Percentiles rank a stretch among this genome's conserved stretches.
phyloP scores from a whole-genome alignment of 2,113 vertebrate species.

The Pimephales promelas region DNA sequence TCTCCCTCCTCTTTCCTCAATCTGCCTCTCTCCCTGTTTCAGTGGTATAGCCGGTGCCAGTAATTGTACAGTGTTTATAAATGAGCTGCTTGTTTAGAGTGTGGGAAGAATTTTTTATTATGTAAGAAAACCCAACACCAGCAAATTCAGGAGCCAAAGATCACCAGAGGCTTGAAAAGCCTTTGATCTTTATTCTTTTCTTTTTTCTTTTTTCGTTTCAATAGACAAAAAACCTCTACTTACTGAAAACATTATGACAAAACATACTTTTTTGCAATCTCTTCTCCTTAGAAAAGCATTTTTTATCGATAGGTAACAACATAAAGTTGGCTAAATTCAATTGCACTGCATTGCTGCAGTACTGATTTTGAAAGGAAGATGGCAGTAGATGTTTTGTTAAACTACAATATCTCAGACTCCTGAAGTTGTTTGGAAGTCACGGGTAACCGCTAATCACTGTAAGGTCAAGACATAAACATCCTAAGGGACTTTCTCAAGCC shows the following conservation, averaged over 20 bases:
- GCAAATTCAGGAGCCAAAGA: constrained; percentile 46
- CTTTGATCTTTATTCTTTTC: constrained; percentile 53
- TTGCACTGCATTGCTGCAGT: background rate
- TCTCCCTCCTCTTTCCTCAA: constrained; percentile 13
- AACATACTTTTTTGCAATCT: background rate
- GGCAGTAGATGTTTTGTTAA: constrained; percentile 63
- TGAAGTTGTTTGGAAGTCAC: constrained; percentile 56
- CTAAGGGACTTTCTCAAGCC: constrained; percentile 67
- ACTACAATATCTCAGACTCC: constrained; percentile 10
- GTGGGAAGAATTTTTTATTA: constrained; percentile 65
- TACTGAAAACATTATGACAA: background rate
- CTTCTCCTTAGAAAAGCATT: background rate
- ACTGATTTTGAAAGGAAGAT: constrained; percentile 60
- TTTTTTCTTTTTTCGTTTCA: background rate
- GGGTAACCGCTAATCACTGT: constrained; percentile 60
- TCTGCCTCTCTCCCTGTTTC: constrained; percentile 18
- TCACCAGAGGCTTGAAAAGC: constrained; percentile 60
- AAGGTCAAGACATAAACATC: constrained; percentile 68
- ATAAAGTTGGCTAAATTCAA: background rate
- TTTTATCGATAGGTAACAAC: background rate
- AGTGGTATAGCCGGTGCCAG: constrained; percentile 51
- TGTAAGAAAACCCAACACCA: constrained; percentile 55
- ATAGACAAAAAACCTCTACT: background rate
- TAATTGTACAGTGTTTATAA: constrained; percentile 61
- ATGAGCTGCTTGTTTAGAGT: constrained; percentile 62